phyloP scores from a whole-genome alignment of 2,797 vertebrate species.

The Eulemur mongoz region DNA sequence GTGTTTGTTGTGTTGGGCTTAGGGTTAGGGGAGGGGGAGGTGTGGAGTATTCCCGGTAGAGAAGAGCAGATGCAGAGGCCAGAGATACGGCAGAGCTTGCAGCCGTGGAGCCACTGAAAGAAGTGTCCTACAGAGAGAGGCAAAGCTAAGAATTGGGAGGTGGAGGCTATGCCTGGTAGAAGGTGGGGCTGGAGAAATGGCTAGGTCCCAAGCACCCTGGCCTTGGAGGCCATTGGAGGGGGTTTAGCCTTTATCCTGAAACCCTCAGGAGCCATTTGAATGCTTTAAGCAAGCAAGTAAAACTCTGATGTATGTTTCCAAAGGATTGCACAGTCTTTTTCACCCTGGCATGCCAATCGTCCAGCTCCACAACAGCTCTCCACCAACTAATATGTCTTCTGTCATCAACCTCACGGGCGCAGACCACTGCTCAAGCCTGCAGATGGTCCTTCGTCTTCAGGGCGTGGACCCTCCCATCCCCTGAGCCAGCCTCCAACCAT shows the following conservation, averaged over 20 bases:
- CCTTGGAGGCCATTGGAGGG: not conserved
- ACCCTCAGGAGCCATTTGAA: not conserved
- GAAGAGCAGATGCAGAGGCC: not conserved
- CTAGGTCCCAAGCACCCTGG: not conserved
- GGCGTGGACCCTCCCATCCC: not conserved
- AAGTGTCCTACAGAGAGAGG: not conserved
- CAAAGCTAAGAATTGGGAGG: not conserved
- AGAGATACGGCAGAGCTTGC: not conserved
- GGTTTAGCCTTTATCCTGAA: not conserved
- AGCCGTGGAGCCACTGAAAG: not conserved
- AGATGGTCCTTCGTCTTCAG: not conserved
- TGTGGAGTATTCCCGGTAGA: not conserved
- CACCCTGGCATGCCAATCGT: not conserved
- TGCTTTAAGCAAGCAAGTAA: not conserved
- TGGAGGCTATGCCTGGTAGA: not conserved
- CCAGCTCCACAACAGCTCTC: not conserved
- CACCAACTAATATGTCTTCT: not conserved
- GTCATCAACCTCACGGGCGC: not conserved
- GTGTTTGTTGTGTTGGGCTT: not conserved
- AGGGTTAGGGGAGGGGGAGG: not conserved
- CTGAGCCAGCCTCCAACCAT: not conserved
- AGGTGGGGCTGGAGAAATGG: not conserved
- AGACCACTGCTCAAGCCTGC: not conserved
- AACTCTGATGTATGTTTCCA: not conserved
- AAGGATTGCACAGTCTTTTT: not conserved